These are phyloP conservation scores for Macrosoma leucophasiata DNA, from an alignment of 2,888 invertebrate genomes.

Conservation along the genomic window DNA sequence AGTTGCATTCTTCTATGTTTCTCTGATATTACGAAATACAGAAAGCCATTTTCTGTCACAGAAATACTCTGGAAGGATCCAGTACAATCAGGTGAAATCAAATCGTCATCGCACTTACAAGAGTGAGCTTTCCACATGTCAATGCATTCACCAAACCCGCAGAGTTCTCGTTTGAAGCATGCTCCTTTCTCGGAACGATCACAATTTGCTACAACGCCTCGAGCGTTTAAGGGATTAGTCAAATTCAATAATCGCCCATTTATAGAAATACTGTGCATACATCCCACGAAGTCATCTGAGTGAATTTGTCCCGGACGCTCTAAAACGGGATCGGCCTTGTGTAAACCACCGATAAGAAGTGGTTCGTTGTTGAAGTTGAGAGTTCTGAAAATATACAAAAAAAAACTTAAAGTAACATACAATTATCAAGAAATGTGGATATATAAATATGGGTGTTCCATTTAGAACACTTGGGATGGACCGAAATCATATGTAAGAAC, in stretches of 20 bases:
- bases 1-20: constrained; percentile 91
- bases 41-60: constrained; percentile 84
- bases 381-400: constrained; percentile 78
- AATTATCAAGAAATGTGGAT: no score
- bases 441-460: no score
- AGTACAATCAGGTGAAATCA: constrained; percentile 87
- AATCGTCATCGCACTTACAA: constrained; percentile 81
- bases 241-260: constrained; percentile 90
- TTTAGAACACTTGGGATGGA: no score
- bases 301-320: constrained; percentile 93
- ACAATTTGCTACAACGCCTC: constrained; percentile 85
- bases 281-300: constrained; percentile 95
- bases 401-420: no score
- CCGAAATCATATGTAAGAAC: no score
- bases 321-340: constrained; percentile 88
- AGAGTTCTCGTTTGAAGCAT: constrained; percentile 76
- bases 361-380: constrained; percentile 94
- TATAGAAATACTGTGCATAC: constrained; percentile 91
- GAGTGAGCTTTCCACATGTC: constrained; percentile 89
- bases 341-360: constrained; percentile 89
- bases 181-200: constrained; percentile 80
- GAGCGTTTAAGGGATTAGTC: constrained; percentile 83
- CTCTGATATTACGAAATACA: constrained; percentile 87
- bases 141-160: constrained; percentile 81
- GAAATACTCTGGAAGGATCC: constrained; percentile 86